phyloP scores from a whole-genome alignment of 2,797 vertebrate species.

The Salmo trutta region DNA sequence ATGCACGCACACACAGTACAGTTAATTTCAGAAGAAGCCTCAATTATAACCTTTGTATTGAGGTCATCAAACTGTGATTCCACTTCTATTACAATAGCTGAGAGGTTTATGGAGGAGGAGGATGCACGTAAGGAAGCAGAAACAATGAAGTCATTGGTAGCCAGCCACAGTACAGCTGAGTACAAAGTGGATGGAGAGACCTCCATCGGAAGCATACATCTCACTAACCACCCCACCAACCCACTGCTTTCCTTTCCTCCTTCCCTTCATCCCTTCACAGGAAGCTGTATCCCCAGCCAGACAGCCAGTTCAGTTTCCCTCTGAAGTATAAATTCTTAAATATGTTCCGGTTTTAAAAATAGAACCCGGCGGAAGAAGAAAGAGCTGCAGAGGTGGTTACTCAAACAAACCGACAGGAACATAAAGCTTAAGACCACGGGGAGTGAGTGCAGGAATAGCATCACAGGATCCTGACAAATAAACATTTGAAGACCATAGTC shows the following conservation, averaged over 20 bases:
- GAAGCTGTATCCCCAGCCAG: conserved; percentile 58
- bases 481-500: not conserved
- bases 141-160: not conserved
- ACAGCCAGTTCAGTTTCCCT: conserved; percentile 30
- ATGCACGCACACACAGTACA: not conserved
- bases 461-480: not conserved
- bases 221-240: conserved; percentile 62
- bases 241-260: conserved; percentile 58
- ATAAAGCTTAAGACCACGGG: conserved; percentile 12
- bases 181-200: conserved; percentile 32
- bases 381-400: conserved; percentile 27
- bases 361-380: conserved; percentile 42
- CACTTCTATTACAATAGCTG: conserved; percentile 3
- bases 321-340: conserved; percentile 74
- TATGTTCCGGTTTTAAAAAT: conserved; percentile 68
- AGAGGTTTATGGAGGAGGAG: conserved; percentile 8
- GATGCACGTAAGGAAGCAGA: not conserved
- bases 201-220: conserved; percentile 33
- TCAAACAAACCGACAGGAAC: conserved; percentile 27
- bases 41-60: too few relatives aligned
- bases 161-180: conserved; percentile 20
- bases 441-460: not conserved
- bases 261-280: conserved; percentile 60
- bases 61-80: not conserved
- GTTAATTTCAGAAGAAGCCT: not conserved